Base-by-base conservation (phyloP, 2,888 invertebrate species). In the Glyphotaelius pellucidus region DNA sequence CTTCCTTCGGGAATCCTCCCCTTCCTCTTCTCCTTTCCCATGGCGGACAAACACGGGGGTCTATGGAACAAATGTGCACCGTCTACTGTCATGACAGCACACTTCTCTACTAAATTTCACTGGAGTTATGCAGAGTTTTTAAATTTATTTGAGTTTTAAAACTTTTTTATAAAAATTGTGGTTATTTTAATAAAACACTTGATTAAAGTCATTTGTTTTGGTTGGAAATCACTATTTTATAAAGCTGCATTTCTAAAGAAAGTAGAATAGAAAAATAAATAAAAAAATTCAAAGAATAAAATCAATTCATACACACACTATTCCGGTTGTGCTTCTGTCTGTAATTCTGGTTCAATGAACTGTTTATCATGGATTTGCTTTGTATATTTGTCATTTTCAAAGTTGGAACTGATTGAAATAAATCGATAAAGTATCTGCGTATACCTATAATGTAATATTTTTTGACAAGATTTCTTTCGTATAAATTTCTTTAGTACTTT, bases 21-120 rank as follows among this genome's bases (percentile, higher is more conserved):
- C 67, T 67, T 15, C 30, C 84, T 83, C 80, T 3, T 14, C 3
- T 25, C 30, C 11, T 90, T 83, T 87, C 67, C 84, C 30, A 79
- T 35, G 30, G 52, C 35, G 30, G 90, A 47, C 91, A 92, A 80
- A 86, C 92, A 92, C 52, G 92, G 92, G 31, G 92, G 92, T 84
- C 90, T 90, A 80, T 92, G 92, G 81, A 92, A 92, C 84, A 90
- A 67, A 85, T 89, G 31, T 67, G 47, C 89, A 84, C 88, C 91
- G 42, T 86, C 38, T 80, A 38, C 79, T 67, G 84, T n/a, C 91
- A 91, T 91, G 25, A 31, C 83, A 5, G 35, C n/a, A 35, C 83
- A 83, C 38, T 83, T 35, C 31, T 15, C 83, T 35, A 25, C 81
- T 31, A 3, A 32, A 19, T 67, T 81, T 30, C 83, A 83, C 83